phyloP scores from a whole-genome alignment of 2,888 invertebrate genomes.

The Epinotia nisella region DNA sequence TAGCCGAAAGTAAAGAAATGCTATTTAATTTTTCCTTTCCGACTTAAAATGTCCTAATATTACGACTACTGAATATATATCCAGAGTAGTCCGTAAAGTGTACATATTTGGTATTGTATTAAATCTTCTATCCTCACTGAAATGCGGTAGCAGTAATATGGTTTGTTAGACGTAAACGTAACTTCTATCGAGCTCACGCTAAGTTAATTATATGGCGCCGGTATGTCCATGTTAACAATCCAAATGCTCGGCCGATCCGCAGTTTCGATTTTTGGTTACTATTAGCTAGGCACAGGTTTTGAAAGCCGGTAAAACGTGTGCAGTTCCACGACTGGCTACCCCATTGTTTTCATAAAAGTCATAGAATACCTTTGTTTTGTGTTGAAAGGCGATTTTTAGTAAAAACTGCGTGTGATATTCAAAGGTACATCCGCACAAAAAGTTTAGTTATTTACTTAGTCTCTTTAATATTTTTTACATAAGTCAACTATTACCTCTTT shows the following conservation, averaged over 20 bases:
- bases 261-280: background rate
- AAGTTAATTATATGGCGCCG: background rate
- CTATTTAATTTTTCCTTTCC: too few species aligned
- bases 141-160: too few species aligned
- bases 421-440: background rate
- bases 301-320: background rate
- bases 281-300: background rate
- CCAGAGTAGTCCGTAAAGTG: too few species aligned
- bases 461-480: background rate
- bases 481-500: slow-evolving; percentile 36
- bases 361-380: background rate
- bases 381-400: background rate
- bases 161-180: background rate
- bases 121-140: too few species aligned
- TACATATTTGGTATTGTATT: too few species aligned
- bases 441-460: too few species aligned
- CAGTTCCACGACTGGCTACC: background rate
- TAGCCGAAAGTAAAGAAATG: too few species aligned
- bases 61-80: too few species aligned
- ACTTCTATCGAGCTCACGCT: background rate
- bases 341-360: background rate
- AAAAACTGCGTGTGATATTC: background rate
- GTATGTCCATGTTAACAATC: background rate
- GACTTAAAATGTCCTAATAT: too few species aligned
- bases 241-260: background rate